Conservation (phyloP, 2,113 vertebrate genomes). For the Chinchilla lanigera region DNA sequence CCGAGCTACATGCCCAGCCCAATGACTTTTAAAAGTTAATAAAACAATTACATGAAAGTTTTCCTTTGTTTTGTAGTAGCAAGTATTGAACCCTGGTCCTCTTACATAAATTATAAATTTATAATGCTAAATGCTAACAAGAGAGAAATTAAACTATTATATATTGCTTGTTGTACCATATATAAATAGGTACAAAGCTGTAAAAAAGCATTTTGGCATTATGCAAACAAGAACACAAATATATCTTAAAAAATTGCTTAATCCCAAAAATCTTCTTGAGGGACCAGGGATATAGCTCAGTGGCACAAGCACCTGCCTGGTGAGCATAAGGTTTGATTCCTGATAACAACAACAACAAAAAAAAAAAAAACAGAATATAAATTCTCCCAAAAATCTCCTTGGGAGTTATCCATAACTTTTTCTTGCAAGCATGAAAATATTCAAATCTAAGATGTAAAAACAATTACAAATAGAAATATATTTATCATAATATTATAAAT, state of each 20-base stretch:
- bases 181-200: neutral
- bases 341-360: too few relatives aligned
- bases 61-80: neutral
- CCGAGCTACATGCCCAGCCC: neutral
- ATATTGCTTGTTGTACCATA: neutral
- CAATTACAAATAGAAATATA: neutral
- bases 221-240: neutral
- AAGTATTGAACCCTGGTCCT: neutral
- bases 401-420: neutral
- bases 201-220: neutral
- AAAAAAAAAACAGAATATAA: too few relatives aligned
- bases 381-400: neutral
- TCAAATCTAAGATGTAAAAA: slow-evolving; percentile 15
- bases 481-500: neutral
- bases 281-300: too few relatives aligned
- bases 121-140: slow-evolving; percentile 17
- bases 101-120: neutral
- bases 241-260: neutral
- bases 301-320: too few relatives aligned
- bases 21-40: neutral
- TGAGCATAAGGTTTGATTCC: too few relatives aligned
- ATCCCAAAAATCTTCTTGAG: neutral
- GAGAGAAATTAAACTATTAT: neutral
- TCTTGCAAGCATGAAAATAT: neutral
- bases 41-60: neutral